A percentile compares a stretch with the other conserved stretches of the same genome.
Conservation (phyloP, 1,140 invertebrate species). For the Drosophila sp. region DNA sequence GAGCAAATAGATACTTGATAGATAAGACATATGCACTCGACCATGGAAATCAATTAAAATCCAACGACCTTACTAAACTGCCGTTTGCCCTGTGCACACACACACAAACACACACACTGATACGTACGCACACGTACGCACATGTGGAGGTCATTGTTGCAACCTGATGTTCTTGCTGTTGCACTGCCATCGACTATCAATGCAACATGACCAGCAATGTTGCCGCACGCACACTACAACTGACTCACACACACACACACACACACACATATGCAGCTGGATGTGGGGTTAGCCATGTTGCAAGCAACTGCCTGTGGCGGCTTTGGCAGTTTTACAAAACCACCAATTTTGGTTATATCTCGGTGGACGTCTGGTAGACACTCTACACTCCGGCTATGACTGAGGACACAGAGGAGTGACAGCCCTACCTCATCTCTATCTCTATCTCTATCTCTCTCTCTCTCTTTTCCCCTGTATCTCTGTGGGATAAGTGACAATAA, state of each 20-base stretch:
- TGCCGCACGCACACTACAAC: slow-evolving; percentile 3
- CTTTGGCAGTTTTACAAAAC: slow-evolving; percentile 75
- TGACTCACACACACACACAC: slow-evolving; percentile 6
- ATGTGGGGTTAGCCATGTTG: slow-evolving; percentile 19
- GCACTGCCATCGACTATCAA: slow-evolving; percentile 75
- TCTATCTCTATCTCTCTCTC: neutral
- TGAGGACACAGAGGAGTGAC: neutral
- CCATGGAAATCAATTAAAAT: slow-evolving; percentile 84
- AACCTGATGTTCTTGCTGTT: slow-evolving; percentile 32
- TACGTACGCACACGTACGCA: slow-evolving; percentile 25
- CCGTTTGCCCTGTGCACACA: slow-evolving; percentile 8
- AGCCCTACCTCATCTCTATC: slow-evolving; percentile 5
- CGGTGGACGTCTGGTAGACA: slow-evolving; percentile 41
- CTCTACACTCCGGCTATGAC: neutral
- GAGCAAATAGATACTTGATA: slow-evolving; percentile 60
- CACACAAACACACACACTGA: slow-evolving; percentile 12
- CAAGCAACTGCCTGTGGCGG: slow-evolving; percentile 48
- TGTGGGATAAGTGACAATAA: slow-evolving; percentile 47
- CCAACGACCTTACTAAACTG: slow-evolving; percentile 62
- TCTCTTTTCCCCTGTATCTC: neutral
- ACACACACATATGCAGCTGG: slow-evolving; percentile 20
- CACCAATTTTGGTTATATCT: slow-evolving; percentile 74
- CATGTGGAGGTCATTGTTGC: slow-evolving; percentile 45
- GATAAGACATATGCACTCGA: slow-evolving; percentile 75
- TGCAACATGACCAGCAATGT: slow-evolving; percentile 60